Evolutionary conservation across 2,797 vertebrate species (phyloP).

Genomic region (Gallirallus australis): DNA sequence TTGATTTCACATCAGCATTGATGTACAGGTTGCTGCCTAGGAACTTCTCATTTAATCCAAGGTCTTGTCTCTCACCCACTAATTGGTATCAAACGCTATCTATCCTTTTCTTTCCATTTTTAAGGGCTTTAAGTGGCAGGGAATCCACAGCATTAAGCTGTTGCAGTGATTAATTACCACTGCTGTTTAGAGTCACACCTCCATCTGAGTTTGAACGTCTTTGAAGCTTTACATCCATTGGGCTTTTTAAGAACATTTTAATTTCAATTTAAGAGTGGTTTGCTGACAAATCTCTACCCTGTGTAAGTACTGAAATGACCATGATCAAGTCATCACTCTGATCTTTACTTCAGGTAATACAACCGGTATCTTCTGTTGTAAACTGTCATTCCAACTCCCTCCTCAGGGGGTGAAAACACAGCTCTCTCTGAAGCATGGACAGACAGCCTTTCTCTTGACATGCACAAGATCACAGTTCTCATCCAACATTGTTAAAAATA

Average conservation of each 20-base stretch:
- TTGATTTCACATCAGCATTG: background rate
- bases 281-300: background rate
- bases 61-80: background rate
- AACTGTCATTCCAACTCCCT: background rate
- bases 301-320: background rate
- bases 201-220: background rate
- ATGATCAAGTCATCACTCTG: background rate
- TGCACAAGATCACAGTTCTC: background rate
- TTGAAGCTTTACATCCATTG: background rate
- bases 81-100: conserved; percentile 43
- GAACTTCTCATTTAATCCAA: background rate
- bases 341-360: background rate
- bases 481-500: background rate
- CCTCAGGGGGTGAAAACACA: background rate
- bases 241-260: background rate
- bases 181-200: background rate
- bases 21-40: background rate
- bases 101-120: conserved; percentile 24
- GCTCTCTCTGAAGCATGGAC: background rate
- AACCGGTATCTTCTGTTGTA: background rate
- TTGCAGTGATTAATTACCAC: conserved; percentile 32
- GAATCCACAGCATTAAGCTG: background rate
- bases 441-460: background rate
- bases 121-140: background rate
- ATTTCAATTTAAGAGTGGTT: background rate